Evolutionary conservation across 2,797 vertebrate genomes (phyloP), one percentile per base, ranked within the genome.

Genomic region (Vespertilio murinus): DNA sequence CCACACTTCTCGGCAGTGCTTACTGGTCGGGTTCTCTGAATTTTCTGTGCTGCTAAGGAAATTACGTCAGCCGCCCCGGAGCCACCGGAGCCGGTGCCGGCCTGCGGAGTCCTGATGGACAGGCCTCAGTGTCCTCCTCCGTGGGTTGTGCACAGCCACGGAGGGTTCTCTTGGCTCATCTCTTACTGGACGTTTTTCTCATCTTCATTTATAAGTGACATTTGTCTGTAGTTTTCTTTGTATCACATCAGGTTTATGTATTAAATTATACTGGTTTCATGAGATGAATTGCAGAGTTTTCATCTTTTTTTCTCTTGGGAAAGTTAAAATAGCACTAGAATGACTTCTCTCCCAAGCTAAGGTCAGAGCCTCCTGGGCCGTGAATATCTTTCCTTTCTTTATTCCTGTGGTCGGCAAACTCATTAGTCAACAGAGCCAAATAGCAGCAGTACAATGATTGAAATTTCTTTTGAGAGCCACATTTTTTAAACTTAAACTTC

Each of bases 281-380:
- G 83, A 81, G 59, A 83, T 28, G 54, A 71, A n/a, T 30, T 61
- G n/a, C 40, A 59, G 85, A 80, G 23, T 85, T 95, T 92, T 88
- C 80, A 8, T 80, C 71, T 52, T 90, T 10, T 85, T 71, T 77
- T 40, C 83, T 75, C 67, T 83, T 64, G 54, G 90, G 74, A 89
- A 75, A 59, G 88, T 78, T 38, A 40, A 54, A 25, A 8, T 18
- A n/a, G 30, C 33, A 7, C 33, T 47, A 59, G 67, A 49, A 8
- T 33, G 35, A 69, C 80, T 83, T 45, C 35, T n/a, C 84, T 65
- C 38, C 83, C 35, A 61, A 2, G 13, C 40, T 1, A 0, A 14
- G 75, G 33, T 14, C 16, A 56, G 12, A 4, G 6, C 22, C 9
- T 10, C 17, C n/a, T 23, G 52, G 12, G 25, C n/a, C 0, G 9